Conservation (phyloP, 2,113 vertebrate genomes). For the Tautogolabrus adspersus region DNA sequence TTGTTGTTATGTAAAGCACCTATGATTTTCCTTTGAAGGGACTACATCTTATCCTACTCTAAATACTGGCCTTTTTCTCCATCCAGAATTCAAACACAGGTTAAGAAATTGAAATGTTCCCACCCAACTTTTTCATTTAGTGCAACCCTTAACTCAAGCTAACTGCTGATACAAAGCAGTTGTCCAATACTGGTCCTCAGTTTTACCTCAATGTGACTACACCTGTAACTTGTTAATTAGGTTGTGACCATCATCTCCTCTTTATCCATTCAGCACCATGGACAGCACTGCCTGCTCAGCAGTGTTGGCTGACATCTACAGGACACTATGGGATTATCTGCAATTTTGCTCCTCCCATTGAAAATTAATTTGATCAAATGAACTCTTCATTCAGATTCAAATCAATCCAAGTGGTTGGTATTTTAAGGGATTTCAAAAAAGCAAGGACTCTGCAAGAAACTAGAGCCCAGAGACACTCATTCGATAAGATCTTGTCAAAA, state of each 20-base stretch:
- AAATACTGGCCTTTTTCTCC: not conserved
- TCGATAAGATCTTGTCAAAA: not conserved
- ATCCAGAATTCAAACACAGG: not conserved
- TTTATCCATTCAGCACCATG: constrained; percentile 55
- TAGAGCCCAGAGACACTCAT: not conserved
- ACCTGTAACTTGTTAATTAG: constrained; percentile 15
- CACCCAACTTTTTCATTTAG: not conserved
- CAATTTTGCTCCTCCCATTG: not conserved
- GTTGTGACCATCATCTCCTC: not conserved
- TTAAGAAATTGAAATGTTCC: not conserved
- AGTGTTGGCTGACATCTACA: not conserved
- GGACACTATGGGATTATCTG: constrained; percentile 23
- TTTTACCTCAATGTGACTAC: not conserved
- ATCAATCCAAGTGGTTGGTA: not conserved
- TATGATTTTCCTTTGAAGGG: not conserved
- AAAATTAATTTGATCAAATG: constrained; percentile 17
- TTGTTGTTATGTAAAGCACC: not conserved
- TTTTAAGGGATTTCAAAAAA: not conserved
- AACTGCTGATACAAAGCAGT: not conserved
- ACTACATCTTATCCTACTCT: not conserved
- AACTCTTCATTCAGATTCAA: constrained; percentile 28
- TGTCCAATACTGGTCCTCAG: not conserved
- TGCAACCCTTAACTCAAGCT: not conserved
- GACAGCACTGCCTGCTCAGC: constrained; percentile 45
- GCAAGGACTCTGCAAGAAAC: not conserved